Percentiles rank a stretch among this genome's conserved stretches.
Evolutionary conservation across 1,140 invertebrate genomes (phyloP).

Genomic region (Drosophila subobscura): DNA sequence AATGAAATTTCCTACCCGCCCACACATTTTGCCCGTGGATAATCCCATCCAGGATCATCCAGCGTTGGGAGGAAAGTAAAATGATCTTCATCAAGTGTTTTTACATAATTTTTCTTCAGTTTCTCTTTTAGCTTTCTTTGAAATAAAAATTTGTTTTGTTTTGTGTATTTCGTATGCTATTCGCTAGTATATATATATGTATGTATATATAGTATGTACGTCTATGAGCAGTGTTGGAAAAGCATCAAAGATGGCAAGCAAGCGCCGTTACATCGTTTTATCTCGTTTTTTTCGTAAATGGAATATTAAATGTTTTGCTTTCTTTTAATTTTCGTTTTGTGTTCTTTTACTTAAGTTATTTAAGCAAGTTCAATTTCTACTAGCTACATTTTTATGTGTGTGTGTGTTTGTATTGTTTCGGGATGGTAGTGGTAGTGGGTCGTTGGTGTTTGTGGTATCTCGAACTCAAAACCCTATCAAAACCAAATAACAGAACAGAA

Average conservation of each 20-base stretch:
- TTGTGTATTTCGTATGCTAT: constrained; percentile 44
- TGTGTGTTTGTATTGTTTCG: too few species aligned
- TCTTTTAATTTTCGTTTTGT: constrained; percentile 29
- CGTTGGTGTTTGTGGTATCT: background rate
- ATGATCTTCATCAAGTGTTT: constrained; percentile 54
- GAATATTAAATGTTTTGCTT: constrained; percentile 62
- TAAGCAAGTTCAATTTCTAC: constrained; percentile 81
- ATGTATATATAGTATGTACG: constrained; percentile 53
- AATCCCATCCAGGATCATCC: constrained; percentile 17
- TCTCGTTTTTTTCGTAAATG: constrained; percentile 60
- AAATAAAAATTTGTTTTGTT: constrained; percentile 40
- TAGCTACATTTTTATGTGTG: constrained; percentile 65
- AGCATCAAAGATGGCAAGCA: constrained; percentile 74
- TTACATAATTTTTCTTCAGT: constrained; percentile 52
- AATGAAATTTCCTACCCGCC: constrained; percentile 38
- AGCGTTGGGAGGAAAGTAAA: constrained; percentile 13
- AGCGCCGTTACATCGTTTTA: constrained; percentile 34
- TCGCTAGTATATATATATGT: constrained; percentile 45
- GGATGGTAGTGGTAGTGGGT: too few species aligned
- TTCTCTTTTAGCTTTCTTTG: constrained; percentile 35
- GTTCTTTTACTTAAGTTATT: constrained; percentile 50
- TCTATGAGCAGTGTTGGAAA: constrained; percentile 74
- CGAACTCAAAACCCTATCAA: constrained; percentile 2
- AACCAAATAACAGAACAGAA: background rate
- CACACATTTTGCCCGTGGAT: background rate